Percentiles rank a stretch among this genome's conserved stretches.
Evolutionary conservation across 2,113 vertebrate genomes (phyloP).

Genomic region (Columbina picui): DNA sequence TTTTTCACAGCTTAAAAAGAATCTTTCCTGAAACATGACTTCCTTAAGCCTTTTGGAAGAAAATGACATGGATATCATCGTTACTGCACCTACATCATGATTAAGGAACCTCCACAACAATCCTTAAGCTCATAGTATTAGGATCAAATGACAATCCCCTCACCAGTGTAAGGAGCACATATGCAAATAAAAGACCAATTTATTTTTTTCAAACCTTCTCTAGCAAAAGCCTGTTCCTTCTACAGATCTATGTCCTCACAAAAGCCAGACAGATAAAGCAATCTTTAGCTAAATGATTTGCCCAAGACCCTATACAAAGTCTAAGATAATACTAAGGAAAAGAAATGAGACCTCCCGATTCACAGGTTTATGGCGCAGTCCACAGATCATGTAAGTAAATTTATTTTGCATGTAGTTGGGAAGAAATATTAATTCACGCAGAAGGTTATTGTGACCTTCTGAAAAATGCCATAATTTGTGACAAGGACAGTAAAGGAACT

Average conservation of each 20-base stretch:
- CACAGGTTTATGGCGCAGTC: neutral
- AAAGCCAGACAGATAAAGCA: neutral
- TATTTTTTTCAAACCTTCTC: neutral
- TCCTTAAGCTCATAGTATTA: neutral
- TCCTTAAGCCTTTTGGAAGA: neutral
- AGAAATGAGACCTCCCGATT: neutral
- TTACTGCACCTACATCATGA: neutral
- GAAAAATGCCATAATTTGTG: neutral
- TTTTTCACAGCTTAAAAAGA: neutral
- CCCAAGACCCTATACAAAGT: neutral
- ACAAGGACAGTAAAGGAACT: neutral
- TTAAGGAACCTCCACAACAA: neutral
- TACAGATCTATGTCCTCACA: neutral
- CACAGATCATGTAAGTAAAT: neutral
- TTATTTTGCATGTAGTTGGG: neutral
- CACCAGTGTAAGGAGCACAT: neutral
- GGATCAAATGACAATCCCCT: neutral
- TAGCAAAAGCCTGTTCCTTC: neutral
- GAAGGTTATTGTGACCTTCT: neutral
- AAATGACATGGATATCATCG: neutral
- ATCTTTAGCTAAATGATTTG: neutral
- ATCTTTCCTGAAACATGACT: neutral
- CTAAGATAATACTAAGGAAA: neutral
- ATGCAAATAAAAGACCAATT: neutral
- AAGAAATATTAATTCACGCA: neutral